Base-by-base conservation (phyloP, 1,140 invertebrate species). In the Drosophila rhopaloa region DNA sequence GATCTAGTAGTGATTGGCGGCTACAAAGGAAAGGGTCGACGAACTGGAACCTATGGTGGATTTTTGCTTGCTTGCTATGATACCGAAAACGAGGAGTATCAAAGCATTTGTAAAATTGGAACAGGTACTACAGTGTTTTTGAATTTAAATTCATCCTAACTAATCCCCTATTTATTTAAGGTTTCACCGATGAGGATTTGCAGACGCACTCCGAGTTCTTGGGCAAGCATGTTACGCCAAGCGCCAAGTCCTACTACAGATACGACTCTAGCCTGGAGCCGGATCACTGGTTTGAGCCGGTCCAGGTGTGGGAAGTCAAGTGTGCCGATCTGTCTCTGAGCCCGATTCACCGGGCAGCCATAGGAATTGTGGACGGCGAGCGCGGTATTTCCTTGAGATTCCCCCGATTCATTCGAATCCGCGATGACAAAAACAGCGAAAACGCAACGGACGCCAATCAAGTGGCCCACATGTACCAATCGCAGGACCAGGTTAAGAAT, bases 61-160 rank as follows among this genome's bases (percentile, higher is more conserved):
- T 99, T 99, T 92, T 93, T 99, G 27, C 93, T 99, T 38, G 99
- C 97, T n/a, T 99, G 98, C 93, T 99, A 99, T 93, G 98, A 99
- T 93, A 94, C 95, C 32, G 95, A 97, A 41, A 96, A 95, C 92
- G 99, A 99, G 91, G 96, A 98, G 91, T 99, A 97, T 94, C 98
- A 99, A 90, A 88, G 93, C 56, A 93, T 94, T 27, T 94, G 94
- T 79, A 94, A 98, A 96, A 97, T 99, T 93, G 99, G 99, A 56
- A 99, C 99, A 50, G 99, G 99, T 91, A 71, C 13, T 14, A 16
- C 11, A 3, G 5, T 4, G 11, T 6, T 58, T 58, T 5, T 16
- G 9, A 2, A 40, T 24, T 13, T 40, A 2, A 50, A 43, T 29
- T 14, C 19, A 14, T 4, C 7, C 44, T 10, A 37, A 14, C 13